Conservation (phyloP, 2,888 invertebrate species). For the Drosophila siamana region DNA sequence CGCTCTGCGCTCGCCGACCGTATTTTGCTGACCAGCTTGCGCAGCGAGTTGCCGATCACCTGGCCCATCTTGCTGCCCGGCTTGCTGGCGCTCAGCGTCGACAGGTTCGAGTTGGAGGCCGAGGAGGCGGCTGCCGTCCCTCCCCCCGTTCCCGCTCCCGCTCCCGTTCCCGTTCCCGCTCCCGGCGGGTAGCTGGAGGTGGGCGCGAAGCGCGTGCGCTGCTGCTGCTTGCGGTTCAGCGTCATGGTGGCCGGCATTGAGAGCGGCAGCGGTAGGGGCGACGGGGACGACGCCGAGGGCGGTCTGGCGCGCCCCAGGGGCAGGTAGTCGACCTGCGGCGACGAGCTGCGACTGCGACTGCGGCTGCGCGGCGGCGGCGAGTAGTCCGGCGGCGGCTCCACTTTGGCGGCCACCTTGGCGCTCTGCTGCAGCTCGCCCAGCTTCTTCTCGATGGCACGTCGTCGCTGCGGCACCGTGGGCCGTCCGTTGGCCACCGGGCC, state of each 20-base stretch:
- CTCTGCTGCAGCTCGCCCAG: slow-evolving; percentile 83
- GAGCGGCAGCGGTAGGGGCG: too few relatives aligned
- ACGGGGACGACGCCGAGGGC: slow-evolving; percentile 1
- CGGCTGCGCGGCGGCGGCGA: slow-evolving; percentile 87
- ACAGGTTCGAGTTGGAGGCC: slow-evolving; percentile 74
- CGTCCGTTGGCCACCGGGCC: too few relatives aligned
- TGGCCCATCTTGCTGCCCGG: slow-evolving; percentile 86
- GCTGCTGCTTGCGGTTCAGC: slow-evolving; percentile 86
- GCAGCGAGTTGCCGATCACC: slow-evolving; percentile 91
- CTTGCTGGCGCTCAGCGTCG: slow-evolving; percentile 66
- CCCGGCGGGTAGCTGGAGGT: slow-evolving; percentile 61
- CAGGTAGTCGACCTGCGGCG: slow-evolving; percentile 80
- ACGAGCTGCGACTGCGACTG: slow-evolving; percentile 84
- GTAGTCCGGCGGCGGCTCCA: slow-evolving; percentile 90
- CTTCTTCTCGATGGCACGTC: slow-evolving; percentile 87
- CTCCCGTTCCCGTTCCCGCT: too few relatives aligned
- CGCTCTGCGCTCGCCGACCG: slow-evolving; percentile 91
- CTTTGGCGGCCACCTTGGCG: neutral
- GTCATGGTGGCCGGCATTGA: slow-evolving; percentile 15
- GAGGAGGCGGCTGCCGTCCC: slow-evolving; percentile 77
- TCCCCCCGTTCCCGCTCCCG: neutral
- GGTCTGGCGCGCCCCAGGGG: slow-evolving; percentile 26
- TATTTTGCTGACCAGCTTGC: slow-evolving; percentile 93
- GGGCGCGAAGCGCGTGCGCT: slow-evolving; percentile 90
- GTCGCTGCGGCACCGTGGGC: slow-evolving; percentile 89